phyloP scores from a whole-genome alignment of 2,113 vertebrate genomes.

The Rallus limicola region DNA sequence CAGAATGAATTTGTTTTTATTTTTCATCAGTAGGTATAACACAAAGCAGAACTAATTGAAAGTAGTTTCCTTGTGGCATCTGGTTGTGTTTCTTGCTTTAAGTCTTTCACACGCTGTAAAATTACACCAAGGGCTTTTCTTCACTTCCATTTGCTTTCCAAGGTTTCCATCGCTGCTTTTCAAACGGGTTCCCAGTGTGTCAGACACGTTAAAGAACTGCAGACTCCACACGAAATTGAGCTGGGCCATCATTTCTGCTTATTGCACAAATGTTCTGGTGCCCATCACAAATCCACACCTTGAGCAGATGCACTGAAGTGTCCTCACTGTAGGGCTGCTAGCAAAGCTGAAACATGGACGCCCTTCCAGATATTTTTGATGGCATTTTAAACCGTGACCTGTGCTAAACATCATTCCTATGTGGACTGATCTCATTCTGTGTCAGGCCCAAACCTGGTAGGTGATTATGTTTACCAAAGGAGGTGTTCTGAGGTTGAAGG shows the following conservation, averaged over 20 bases:
- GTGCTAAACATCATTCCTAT: not conserved
- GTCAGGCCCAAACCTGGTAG: slow-evolving; percentile 11
- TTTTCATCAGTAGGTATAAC: slow-evolving; percentile 68
- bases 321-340: slow-evolving; percentile 14
- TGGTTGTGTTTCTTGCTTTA: slow-evolving; percentile 51
- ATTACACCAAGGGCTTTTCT: slow-evolving; percentile 49
- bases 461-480: slow-evolving; percentile 50
- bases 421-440: not conserved
- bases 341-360: not conserved
- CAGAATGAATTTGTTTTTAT: slow-evolving; percentile 76
- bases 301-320: not conserved
- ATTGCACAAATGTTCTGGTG: not conserved
- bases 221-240: not conserved
- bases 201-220: not conserved
- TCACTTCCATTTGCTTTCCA: slow-evolving; percentile 29
- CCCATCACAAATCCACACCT: not conserved
- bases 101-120: slow-evolving; percentile 58
- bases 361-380: not conserved
- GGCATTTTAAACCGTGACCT: not conserved
- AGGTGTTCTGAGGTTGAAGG: slow-evolving; percentile 35
- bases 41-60: slow-evolving; percentile 65
- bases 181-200: not conserved
- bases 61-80: slow-evolving; percentile 56
- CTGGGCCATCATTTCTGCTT: not conserved
- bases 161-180: slow-evolving; percentile 1